Evolutionary conservation across 2,888 invertebrate genomes (phyloP).

Genomic region (Neuroscelio doddi): DNA sequence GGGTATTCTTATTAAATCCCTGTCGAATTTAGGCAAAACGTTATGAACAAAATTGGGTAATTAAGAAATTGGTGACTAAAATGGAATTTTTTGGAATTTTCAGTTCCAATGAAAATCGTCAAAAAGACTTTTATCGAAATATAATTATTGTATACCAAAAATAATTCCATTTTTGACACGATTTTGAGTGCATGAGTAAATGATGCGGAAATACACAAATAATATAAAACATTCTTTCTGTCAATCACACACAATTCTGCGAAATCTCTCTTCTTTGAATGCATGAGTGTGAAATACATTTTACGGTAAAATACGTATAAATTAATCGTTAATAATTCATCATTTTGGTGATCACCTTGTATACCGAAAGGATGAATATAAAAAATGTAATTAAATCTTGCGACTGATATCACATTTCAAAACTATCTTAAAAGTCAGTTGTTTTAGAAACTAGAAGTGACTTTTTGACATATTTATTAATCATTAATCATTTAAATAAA

Average conservation of each 20-base stretch:
- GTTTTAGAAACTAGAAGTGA: no score
- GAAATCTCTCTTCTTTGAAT: background rate
- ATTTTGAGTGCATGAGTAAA: background rate
- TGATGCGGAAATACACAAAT: background rate
- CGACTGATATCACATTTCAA: no score
- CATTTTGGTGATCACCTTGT: background rate
- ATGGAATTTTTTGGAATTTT: conserved; percentile 1
- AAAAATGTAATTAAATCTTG: background rate
- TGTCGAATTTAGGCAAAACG: conserved; percentile 8
- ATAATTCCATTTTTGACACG: background rate
- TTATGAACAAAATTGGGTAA: background rate
- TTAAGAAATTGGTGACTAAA: background rate
- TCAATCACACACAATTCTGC: background rate
- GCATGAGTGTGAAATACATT: background rate
- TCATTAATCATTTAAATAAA: no score
- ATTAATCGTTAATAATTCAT: background rate
- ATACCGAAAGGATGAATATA: background rate
- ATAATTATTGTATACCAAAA: background rate
- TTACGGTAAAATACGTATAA: background rate
- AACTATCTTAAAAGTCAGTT: no score
- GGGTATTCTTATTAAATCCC: conserved; percentile 44
- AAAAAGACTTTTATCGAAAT: background rate
- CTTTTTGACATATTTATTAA: no score
- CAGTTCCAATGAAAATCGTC: no score
- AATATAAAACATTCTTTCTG: background rate